phyloP scores from a whole-genome alignment of 2,113 vertebrate genomes.

The Bos indicus region DNA sequence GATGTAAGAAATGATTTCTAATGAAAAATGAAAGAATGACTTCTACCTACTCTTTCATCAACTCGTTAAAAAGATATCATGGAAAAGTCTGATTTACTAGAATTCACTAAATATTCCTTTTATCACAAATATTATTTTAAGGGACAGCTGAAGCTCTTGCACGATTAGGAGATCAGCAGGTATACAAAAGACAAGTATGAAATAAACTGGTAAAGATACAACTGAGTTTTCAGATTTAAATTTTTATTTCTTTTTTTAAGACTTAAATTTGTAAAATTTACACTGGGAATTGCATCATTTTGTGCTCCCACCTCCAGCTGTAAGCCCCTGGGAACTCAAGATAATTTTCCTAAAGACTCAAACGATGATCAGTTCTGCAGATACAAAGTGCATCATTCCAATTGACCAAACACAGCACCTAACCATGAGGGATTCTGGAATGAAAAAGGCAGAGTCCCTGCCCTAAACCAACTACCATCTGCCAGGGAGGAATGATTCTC shows the following conservation, averaged over 20 bases:
- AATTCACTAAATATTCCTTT: not conserved
- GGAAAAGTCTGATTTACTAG: not conserved
- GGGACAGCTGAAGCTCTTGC: not conserved
- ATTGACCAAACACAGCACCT: too few relatives aligned
- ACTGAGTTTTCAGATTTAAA: not conserved
- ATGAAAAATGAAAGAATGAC: not conserved
- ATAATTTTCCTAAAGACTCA: too few relatives aligned
- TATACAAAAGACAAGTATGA: not conserved
- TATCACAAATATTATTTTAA: not conserved
- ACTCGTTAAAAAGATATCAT: not conserved
- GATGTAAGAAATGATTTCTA: not conserved
- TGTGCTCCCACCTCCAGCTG: too few relatives aligned
- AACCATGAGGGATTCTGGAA: too few relatives aligned
- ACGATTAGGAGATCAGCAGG: not conserved
- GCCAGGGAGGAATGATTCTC: too few relatives aligned
- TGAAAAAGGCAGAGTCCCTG: too few relatives aligned
- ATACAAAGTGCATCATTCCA: too few relatives aligned
- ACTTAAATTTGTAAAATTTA: too few relatives aligned
- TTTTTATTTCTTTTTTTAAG: not conserved
- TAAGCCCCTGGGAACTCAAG: too few relatives aligned
- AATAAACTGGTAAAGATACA: not conserved
- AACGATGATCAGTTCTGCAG: too few relatives aligned
- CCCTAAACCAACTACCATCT: too few relatives aligned
- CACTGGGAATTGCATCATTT: too few relatives aligned
- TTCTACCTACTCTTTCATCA: not conserved